Evolutionary conservation across 2,888 invertebrate genomes (phyloP).

Genomic region (Hirtodrosophila trivittata): DNA sequence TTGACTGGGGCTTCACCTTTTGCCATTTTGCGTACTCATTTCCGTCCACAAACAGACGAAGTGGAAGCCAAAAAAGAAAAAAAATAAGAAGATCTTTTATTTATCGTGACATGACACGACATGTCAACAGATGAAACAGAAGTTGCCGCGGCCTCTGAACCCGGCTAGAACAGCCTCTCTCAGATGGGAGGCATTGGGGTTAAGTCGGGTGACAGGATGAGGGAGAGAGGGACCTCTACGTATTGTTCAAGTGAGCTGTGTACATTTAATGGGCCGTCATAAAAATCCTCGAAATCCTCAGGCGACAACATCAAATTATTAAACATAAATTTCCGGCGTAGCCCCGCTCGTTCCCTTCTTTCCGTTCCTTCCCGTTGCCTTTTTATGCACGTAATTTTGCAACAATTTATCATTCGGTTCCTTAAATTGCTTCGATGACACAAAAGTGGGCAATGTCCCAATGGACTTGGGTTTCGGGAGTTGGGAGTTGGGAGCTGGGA

Average conservation of each 20-base stretch:
- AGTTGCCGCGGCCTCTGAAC: conserved; percentile 52
- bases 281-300: conserved; percentile 61
- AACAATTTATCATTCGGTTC: conserved; percentile 71
- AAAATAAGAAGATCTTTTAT: conserved; percentile 59
- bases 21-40: conserved; percentile 65
- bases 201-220: conserved; percentile 6
- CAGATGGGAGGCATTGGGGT: not conserved
- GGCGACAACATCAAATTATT: conserved; percentile 72
- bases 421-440: conserved; percentile 76
- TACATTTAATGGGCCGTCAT: conserved; percentile 59
- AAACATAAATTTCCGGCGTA: conserved; percentile 71
- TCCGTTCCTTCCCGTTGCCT: conserved; percentile 43
- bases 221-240: not conserved
- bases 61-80: not conserved
- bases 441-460: conserved; percentile 57
- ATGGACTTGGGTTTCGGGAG: conserved; percentile 7
- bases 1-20: not conserved
- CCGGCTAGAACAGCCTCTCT: not conserved
- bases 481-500: not conserved
- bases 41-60: conserved; percentile 36
- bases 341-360: no score
- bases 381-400: conserved; percentile 76
- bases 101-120: conserved; percentile 67
- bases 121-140: conserved; percentile 71
- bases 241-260: conserved; percentile 22